These are phyloP conservation scores for Tretioscincus oriximinensis DNA, from an alignment of 2,113 vertebrate species.

Conservation along the genomic window DNA sequence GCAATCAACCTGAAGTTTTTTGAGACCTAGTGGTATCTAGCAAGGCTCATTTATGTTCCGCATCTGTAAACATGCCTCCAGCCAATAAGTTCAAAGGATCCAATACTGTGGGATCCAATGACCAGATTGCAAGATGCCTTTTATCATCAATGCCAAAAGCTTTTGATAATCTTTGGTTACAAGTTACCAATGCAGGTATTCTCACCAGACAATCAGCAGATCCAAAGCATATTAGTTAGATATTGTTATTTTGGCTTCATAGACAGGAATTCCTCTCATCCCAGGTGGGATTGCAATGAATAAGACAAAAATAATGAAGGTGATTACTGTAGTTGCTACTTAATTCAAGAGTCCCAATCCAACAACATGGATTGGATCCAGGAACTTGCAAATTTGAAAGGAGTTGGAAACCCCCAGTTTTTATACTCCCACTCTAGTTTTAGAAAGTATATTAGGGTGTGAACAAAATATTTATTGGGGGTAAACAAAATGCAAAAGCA, in stretches of 20 bases:
- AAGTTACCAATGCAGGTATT: background rate
- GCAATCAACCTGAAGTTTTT: too few species aligned
- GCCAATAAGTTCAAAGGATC: background rate
- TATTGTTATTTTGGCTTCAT: background rate
- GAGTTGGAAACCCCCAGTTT: too few species aligned
- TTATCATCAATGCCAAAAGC: background rate
- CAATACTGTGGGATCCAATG: background rate
- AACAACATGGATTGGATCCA: too few species aligned
- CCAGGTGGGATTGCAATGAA: too few species aligned
- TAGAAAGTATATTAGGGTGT: too few species aligned
- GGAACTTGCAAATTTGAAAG: too few species aligned
- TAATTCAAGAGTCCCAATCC: too few species aligned
- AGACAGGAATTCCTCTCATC: background rate
- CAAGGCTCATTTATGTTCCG: too few species aligned
- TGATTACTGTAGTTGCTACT: too few species aligned
- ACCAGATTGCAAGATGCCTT: background rate
- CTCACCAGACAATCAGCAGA: background rate
- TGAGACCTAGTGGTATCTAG: too few species aligned
- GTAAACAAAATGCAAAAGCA: background rate
- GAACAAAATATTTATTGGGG: background rate
- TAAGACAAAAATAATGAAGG: too few species aligned
- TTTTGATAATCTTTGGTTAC: background rate
- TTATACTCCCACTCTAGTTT: too few species aligned
- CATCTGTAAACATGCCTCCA: background rate
- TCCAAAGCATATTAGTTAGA: background rate